phyloP scores from a whole-genome alignment of 2,113 vertebrate genomes.

The Anoura caudifer region DNA sequence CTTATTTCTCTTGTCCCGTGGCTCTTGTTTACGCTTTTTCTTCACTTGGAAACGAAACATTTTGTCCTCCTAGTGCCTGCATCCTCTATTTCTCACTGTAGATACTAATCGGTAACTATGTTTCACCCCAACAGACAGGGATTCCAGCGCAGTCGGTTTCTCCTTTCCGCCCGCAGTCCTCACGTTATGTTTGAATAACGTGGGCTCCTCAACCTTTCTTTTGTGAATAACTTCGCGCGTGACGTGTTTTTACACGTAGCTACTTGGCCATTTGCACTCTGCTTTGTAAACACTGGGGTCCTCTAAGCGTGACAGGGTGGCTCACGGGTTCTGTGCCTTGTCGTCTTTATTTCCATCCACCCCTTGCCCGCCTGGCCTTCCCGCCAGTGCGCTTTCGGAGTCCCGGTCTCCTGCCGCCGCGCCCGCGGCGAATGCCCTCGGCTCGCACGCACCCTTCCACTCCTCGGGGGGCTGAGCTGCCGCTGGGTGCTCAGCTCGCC shows the following conservation, averaged over 20 bases:
- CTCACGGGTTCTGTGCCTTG: accelerated
- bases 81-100: not conserved
- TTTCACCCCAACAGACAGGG: too few species aligned
- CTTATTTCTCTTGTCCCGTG: not conserved
- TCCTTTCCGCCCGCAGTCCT: not conserved
- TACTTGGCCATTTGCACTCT: accelerated
- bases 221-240: not conserved
- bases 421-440: accelerated
- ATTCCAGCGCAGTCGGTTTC: not conserved
- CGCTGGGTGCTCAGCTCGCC: accelerated
- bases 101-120: not conserved
- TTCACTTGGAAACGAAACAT: not conserved
- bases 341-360: not conserved
- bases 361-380: not conserved
- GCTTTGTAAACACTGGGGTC: accelerated
- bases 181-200: too few species aligned
- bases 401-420: not conserved
- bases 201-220: not conserved
- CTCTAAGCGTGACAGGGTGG: accelerated
- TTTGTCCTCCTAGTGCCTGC: not conserved
- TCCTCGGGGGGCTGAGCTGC: not conserved
- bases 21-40: not conserved
- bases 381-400: not conserved
- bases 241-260: accelerated
- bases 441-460: not conserved